Evolutionary conservation across 2,797 vertebrate species (phyloP), one percentile per base, ranked within the genome.

Genomic region (Falco naumanni): DNA sequence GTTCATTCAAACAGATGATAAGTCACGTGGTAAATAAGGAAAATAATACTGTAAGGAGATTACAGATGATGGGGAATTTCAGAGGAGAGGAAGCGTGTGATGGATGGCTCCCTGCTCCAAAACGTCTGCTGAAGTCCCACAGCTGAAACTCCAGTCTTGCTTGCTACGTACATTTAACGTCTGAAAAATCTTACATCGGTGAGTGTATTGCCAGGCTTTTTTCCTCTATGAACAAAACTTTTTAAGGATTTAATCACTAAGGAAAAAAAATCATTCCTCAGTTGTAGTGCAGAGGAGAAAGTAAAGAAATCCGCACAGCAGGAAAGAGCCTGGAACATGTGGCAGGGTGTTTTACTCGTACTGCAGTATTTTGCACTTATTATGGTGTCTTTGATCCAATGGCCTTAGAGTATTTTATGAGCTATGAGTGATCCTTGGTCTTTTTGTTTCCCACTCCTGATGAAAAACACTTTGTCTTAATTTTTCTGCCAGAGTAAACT

Each of bases 381-480:
- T 94, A 21, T 21, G 59, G 29, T 54, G 50, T 57, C 60, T 96
- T 95, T 89, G 78, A 94, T 94, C 45, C 81, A 61, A 74, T 57
- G 45, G 74, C 47, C 69, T 75, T 77, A 12, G 72, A 90, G 56
- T 77, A 68, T 89, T 93, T 94, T 82, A 74, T 41, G 75, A 94
- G 56, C 80, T 89, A 70, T 5, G 20, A 65, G 41, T 70, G 66
- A 82, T 90, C 76, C 95, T 90, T 84, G 80, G 89, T 78, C 50
- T 72, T 93, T 76, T 93, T 61, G 61, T 90, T 84, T 90, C 53
- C 59, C 39, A 17, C 13, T 82, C 13, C 37, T 72, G 43, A 90
- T 77, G 66, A 82, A 61, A 86, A 94, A 89, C 17, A 47, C 45
- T 92, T 84, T 77, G 19, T 81, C 48, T 69, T 88, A 11, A 31